Evolutionary conservation across 2,888 invertebrate genomes (phyloP).

Genomic region (Brachypalpus laphriformis): DNA sequence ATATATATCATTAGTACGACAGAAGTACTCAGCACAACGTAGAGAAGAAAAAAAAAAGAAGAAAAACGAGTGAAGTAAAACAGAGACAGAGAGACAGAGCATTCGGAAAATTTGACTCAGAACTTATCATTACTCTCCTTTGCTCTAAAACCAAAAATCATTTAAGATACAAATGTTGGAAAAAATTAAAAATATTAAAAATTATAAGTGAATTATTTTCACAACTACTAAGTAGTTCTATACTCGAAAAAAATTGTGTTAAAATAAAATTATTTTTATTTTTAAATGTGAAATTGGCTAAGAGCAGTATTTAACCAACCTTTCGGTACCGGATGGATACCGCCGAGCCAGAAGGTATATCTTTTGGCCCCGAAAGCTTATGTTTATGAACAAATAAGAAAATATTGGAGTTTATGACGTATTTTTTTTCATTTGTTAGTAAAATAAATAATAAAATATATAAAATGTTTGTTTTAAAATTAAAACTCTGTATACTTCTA

Average conservation of each 20-base stretch:
- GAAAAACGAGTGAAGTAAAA: constrained; percentile 22
- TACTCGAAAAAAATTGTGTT: constrained; percentile 8
- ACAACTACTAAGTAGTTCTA: constrained; percentile 23
- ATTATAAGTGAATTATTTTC: background rate
- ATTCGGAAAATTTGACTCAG: constrained; percentile 61
- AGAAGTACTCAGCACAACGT: constrained; percentile 65
- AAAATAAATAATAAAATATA: constrained; percentile 33
- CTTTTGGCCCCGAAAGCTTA: constrained; percentile 79
- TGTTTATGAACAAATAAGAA: constrained; percentile 73
- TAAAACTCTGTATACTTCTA: background rate
- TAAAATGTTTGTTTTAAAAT: constrained; percentile 20
- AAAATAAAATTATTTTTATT: background rate
- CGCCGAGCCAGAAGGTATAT: constrained; percentile 79
- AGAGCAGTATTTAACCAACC: constrained; percentile 76
- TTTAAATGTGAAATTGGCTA: constrained; percentile 43
- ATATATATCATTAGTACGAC: constrained; percentile 58
- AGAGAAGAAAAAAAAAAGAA: constrained; percentile 37
- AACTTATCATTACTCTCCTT: constrained; percentile 38
- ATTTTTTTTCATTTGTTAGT: constrained; percentile 53
- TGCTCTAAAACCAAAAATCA: constrained; percentile 38
- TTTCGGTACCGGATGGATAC: constrained; percentile 78
- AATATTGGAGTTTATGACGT: constrained; percentile 67
- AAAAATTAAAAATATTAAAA: background rate
- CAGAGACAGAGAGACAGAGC: constrained; percentile 37
- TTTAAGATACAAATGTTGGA: constrained; percentile 4